Evolutionary conservation across 2,888 invertebrate genomes (phyloP), one percentile per base, ranked within the genome.

Genomic region (Eristalis pertinax): DNA sequence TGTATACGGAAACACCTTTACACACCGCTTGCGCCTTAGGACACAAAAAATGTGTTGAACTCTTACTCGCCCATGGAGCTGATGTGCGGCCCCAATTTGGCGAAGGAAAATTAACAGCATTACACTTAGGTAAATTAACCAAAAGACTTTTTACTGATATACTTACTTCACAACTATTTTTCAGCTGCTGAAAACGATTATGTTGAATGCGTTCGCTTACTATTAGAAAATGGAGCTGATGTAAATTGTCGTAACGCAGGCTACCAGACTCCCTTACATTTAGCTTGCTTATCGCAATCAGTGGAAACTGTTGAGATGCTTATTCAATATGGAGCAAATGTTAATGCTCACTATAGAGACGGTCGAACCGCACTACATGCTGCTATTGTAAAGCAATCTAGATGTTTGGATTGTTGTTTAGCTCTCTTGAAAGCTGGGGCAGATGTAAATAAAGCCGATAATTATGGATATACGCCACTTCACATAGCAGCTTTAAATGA

Each of bases 401-500:
- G 92, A 8, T 93, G 92, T 76, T 95, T 95, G 84, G 97, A 97
- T 89, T 96, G 96, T 77, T 96, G 96, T 5, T 93, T 95, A 81
- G 91, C 95, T 0, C 92, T 97, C 2, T 92, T 96, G 19, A 94
- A 94, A 24, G 95, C 95, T 0, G 96, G 96, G 0, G 96, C 96
- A 0, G 94, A 95, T 90, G 96, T 97, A 1, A 97, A 97, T 91
- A 95, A 95, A 89, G 94, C 96, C 0, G 97, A 97, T 90, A 95
- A 95, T 89, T 97, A 96, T 90, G 97, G 97, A n/a, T 97, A 97
- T 91, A 97, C 97, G 0, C 96, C 97, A 0, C 92, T 97, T 41
- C 97, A 97, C 91, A 95, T 97, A 63, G 97, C 97, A 0, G 97
- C 97, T 0, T 93, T 97, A 35, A 97, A 97, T 91, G 97, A 97